Evolutionary conservation across 2,113 vertebrate species (phyloP).

Genomic region (Acinonyx jubatus): DNA sequence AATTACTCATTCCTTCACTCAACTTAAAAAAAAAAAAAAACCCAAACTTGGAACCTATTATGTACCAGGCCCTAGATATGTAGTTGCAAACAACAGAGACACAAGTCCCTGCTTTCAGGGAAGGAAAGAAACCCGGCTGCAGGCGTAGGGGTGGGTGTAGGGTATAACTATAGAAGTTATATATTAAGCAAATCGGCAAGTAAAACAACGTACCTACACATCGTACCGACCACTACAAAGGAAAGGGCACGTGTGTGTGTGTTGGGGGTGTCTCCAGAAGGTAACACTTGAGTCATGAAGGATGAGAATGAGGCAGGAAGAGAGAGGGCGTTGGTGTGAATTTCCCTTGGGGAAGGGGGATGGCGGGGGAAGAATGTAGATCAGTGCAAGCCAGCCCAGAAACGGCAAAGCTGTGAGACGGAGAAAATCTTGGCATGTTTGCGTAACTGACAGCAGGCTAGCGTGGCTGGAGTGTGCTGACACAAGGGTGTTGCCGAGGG

Average conservation of each 20-base stretch:
- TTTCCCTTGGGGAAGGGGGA: background rate
- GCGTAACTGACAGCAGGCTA: background rate
- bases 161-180: background rate
- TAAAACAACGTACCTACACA: background rate
- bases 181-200: background rate
- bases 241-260: background rate
- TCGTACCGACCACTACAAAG: background rate
- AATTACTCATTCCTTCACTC: background rate
- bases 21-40: background rate
- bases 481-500: background rate
- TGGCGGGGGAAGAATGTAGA: too few species aligned
- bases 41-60: background rate
- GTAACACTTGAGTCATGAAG: background rate
- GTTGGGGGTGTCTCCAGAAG: background rate
- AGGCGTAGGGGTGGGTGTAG: background rate
- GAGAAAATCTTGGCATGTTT: background rate
- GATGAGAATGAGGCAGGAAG: background rate
- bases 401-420: background rate
- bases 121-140: background rate
- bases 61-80: background rate
- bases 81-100: background rate
- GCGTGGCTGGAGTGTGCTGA: too few species aligned
- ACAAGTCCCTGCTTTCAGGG: background rate
- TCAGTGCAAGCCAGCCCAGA: background rate
- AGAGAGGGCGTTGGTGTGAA: background rate